Percentiles rank a stretch among this genome's conserved stretches.
phyloP scores from a whole-genome alignment of 2,113 vertebrate species.

The zebrafish (Danio rerio) region GRCz12tu NC_133198.1:27663001-27663500 shows the following conservation, averaged over 20 bases:
- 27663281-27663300: constrained; percentile 45
- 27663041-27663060: constrained; percentile 44
- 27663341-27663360: too few relatives aligned
- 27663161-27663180: constrained; percentile 45
- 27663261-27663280: constrained; percentile 56
- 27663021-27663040: constrained; percentile 49
- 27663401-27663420: too few relatives aligned
- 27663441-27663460: too few relatives aligned
- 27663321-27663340: neutral
- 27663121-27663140: constrained; percentile 46
- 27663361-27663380: too few relatives aligned
- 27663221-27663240: constrained; percentile 63
- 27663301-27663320: constrained; percentile 5
- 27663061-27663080: constrained; percentile 45
- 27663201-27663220: constrained; percentile 48
- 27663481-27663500: too few relatives aligned
- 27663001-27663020: constrained; percentile 43
- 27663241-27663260: constrained; percentile 35
- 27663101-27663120: constrained; percentile 48
- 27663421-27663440: too few relatives aligned
- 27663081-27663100: constrained; percentile 52
- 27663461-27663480: too few relatives aligned
- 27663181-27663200: constrained; percentile 52
- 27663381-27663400: too few relatives aligned
- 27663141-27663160: constrained; percentile 33